These are phyloP conservation scores for Chirona hameri DNA, from an alignment of 2,888 invertebrate genomes.

Conservation along the genomic window DNA sequence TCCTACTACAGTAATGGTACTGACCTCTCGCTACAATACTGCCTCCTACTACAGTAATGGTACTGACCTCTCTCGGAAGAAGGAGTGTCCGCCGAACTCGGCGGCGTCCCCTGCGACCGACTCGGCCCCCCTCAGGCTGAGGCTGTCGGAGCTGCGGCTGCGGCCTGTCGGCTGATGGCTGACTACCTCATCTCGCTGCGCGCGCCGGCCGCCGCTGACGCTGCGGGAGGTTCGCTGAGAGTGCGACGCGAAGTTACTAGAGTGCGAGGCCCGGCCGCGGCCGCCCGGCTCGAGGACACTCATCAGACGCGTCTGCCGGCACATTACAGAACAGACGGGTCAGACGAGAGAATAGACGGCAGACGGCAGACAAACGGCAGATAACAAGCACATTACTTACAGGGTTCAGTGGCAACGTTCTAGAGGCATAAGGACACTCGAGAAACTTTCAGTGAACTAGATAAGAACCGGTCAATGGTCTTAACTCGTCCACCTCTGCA, in stretches of 20 bases:
- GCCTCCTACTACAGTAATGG: too few relatives aligned
- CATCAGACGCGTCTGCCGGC: constrained; percentile 32
- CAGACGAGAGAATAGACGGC: too few relatives aligned
- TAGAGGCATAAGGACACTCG: too few relatives aligned
- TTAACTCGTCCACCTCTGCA: too few relatives aligned
- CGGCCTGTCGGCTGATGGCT: constrained; percentile 3
- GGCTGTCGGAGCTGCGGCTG: not conserved
- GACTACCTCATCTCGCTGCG: constrained; percentile 24
- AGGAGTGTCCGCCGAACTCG: constrained; percentile 35
- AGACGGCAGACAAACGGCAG: too few relatives aligned
- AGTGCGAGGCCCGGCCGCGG: constrained; percentile 31
- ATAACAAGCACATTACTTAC: too few relatives aligned
- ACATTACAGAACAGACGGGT: not conserved
- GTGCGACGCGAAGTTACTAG: constrained; percentile 31
- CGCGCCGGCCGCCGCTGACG: constrained; percentile 36
- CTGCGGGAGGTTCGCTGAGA: constrained; percentile 13
- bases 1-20: too few relatives aligned
- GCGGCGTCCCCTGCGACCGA: constrained; percentile 33
- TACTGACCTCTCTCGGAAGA: constrained; percentile 36
- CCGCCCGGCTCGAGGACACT: constrained; percentile 35
- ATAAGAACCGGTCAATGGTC: too few relatives aligned
- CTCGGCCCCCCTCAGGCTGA: constrained; percentile 28
- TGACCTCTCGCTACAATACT: too few relatives aligned
- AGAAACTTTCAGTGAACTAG: too few relatives aligned
- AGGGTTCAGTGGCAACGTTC: too few relatives aligned